A percentile compares a stretch with the other conserved stretches of the same genome.
Evolutionary conservation across 2,797 vertebrate genomes (phyloP).

Genomic region (Hybognathus amarus): DNA sequence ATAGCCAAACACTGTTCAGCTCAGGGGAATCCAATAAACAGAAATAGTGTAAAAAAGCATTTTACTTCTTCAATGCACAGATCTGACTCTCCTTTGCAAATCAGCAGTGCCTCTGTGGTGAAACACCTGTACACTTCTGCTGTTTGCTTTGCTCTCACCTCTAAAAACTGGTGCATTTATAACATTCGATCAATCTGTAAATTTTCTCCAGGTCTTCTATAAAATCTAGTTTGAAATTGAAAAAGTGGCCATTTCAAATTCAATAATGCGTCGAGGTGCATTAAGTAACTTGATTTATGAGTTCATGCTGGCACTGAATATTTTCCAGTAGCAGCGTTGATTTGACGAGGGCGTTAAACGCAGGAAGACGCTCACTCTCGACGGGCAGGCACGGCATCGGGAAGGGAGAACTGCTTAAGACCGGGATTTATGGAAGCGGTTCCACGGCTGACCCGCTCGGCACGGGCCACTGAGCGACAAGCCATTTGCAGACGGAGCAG

Average conservation of each 20-base stretch:
- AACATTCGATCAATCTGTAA: not conserved
- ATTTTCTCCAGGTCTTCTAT: slow-evolving; percentile 5
- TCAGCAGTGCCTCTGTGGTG: not conserved
- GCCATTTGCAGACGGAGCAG: slow-evolving; percentile 55
- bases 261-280: slow-evolving; percentile 14
- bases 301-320: slow-evolving; percentile 20
- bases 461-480: slow-evolving; percentile 48
- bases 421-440: slow-evolving; percentile 56
- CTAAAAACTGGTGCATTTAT: not conserved
- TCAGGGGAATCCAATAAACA: not conserved
- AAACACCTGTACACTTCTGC: not conserved
- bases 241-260: slow-evolving; percentile 22
- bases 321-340: slow-evolving; percentile 49
- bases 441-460: slow-evolving; percentile 34
- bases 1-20: not conserved
- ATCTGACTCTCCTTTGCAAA: slow-evolving; percentile 3
- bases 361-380: not conserved
- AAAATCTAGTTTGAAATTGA: slow-evolving; percentile 40
- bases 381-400: not conserved
- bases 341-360: slow-evolving; percentile 14
- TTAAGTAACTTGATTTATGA: slow-evolving; percentile 53
- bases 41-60: not conserved
- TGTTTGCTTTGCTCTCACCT: not conserved
- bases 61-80: not conserved
- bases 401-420: slow-evolving; percentile 47